phyloP scores from a whole-genome alignment of 2,888 invertebrate genomes.

The Mesopsocus fuscifrons region DNA sequence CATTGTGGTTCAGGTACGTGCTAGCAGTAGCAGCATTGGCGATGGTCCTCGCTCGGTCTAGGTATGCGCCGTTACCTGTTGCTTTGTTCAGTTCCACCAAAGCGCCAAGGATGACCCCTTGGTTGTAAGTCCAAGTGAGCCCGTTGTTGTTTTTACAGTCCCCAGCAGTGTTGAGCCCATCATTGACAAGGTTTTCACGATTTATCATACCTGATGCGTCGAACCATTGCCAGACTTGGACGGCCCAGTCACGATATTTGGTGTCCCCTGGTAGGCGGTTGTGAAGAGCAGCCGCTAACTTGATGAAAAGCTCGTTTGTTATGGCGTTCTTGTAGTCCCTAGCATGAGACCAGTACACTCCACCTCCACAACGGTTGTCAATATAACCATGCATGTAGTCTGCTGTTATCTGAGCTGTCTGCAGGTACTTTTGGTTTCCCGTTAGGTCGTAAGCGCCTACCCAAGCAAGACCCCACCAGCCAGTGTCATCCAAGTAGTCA shows the following conservation, averaged over 20 bases:
- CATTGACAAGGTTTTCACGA: not conserved
- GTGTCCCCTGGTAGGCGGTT: not conserved
- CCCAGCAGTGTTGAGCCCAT: not conserved
- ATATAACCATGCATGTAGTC: not conserved
- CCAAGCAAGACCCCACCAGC: conserved; percentile 6
- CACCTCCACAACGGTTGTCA: not conserved
- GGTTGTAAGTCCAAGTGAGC: not conserved
- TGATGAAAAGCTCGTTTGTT: conserved; percentile 5
- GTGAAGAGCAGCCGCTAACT: not conserved
- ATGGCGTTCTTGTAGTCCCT: conserved; percentile 4
- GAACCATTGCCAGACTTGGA: not conserved
- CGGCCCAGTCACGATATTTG: not conserved
- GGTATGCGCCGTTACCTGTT: not conserved
- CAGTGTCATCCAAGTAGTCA: not conserved
- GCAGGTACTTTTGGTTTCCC: not conserved
- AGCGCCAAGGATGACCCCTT: not conserved
- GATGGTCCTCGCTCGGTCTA: not conserved
- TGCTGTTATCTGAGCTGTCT: not conserved
- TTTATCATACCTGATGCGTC: not conserved
- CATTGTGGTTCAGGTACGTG: not conserved
- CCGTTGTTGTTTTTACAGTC: not conserved
- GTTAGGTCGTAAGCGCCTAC: not conserved
- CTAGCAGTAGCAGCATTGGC: not conserved
- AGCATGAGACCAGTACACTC: not conserved
- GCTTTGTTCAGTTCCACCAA: not conserved